Evolutionary conservation across 2,797 vertebrate genomes (phyloP).

Genomic region (Etheostoma perlongum): DNA sequence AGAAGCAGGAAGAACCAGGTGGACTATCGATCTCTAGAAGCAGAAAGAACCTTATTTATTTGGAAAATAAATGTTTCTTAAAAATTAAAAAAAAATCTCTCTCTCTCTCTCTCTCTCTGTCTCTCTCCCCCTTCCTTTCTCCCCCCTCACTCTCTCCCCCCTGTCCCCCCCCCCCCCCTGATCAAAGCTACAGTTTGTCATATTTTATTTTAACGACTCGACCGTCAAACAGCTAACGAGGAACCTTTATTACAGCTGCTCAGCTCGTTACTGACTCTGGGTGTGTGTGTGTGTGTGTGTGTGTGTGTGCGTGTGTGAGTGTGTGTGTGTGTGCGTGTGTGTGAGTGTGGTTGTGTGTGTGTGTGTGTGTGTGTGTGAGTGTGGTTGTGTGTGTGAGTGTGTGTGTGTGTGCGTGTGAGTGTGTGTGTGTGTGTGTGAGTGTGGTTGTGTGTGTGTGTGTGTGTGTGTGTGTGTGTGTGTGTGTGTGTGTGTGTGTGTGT

Average conservation of each 20-base stretch:
- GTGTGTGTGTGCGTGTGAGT: neutral
- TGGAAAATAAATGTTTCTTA: too few species aligned
- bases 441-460: neutral
- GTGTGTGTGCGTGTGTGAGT: neutral
- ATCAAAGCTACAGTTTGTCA: constrained; percentile 51
- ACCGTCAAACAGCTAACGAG: constrained; percentile 15
- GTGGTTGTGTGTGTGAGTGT: too few species aligned
- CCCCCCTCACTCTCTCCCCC: constrained; percentile 3
- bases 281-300: constrained; percentile 4
- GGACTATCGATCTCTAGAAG: too few species aligned
- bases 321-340: neutral
- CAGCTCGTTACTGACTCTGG: constrained; percentile 43
- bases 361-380: too few species aligned
- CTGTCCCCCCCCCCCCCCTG: neutral
- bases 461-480: too few species aligned
- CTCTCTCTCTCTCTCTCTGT: too few species aligned
- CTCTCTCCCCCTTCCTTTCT: neutral
- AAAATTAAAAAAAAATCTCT: too few species aligned
- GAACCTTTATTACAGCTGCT: constrained; percentile 51
- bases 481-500: too few species aligned
- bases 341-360: constrained; percentile 3
- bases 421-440: constrained; percentile 3
- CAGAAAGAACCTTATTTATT: too few species aligned
- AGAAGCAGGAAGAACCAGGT: too few species aligned
- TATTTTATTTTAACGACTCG: constrained; percentile 58